A percentile compares a stretch with the other conserved stretches of the same genome.
phyloP scores from a whole-genome alignment of 2,888 invertebrate genomes.

The Schizaphis graminum region DNA sequence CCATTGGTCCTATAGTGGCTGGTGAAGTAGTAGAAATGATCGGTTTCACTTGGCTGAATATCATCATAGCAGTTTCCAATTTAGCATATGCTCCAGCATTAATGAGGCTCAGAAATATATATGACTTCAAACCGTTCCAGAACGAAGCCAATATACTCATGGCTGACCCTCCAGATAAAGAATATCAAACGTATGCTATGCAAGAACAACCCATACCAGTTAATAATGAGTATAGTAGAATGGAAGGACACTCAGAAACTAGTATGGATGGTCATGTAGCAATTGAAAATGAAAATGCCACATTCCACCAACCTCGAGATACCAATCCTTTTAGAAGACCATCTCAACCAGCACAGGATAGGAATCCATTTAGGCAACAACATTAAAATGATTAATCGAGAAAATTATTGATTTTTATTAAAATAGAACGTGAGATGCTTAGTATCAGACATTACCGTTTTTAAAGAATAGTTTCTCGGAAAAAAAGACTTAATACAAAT shows the following conservation, averaged over 20 bases:
- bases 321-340: slow-evolving; percentile 62
- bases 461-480: slow-evolving; percentile 27
- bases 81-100: slow-evolving; percentile 93
- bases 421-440: neutral
- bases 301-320: slow-evolving; percentile 56
- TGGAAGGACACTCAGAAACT: slow-evolving; percentile 51
- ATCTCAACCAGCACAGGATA: slow-evolving; percentile 47
- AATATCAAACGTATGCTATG: slow-evolving; percentile 92
- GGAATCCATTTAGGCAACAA: slow-evolving; percentile 58
- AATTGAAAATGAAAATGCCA: slow-evolving; percentile 56
- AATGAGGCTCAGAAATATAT: slow-evolving; percentile 89
- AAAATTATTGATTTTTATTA: neutral
- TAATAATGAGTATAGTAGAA: slow-evolving; percentile 22
- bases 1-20: slow-evolving; percentile 98
- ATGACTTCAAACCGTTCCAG: slow-evolving; percentile 96
- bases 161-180: slow-evolving; percentile 91
- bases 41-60: slow-evolving; percentile 93
- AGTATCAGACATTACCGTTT: neutral
- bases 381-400: slow-evolving; percentile 18
- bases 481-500: slow-evolving; percentile 51
- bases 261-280: slow-evolving; percentile 57
- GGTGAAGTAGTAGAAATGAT: slow-evolving; percentile 96
- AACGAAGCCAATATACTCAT: slow-evolving; percentile 92
- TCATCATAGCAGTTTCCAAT: slow-evolving; percentile 95
- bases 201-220: slow-evolving; percentile 78